phyloP scores from a whole-genome alignment of 2,797 vertebrate species.

The Australoheros facetus region DNA sequence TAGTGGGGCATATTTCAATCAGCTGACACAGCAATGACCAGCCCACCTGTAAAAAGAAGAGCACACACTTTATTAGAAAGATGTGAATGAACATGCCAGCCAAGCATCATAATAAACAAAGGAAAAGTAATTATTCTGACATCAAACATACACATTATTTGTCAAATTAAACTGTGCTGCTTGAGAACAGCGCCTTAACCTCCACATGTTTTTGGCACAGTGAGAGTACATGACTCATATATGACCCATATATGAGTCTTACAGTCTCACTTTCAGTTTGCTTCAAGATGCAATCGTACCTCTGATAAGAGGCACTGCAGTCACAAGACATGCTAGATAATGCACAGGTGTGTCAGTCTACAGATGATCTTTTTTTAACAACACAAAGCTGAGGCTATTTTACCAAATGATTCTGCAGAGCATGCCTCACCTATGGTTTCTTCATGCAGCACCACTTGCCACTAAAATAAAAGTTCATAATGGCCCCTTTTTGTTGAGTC shows the following conservation, averaged over 20 bases:
- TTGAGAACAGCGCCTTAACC: neutral
- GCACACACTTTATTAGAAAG: neutral
- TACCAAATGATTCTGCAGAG: neutral
- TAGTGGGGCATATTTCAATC: constrained; percentile 89
- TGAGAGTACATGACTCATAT: no score
- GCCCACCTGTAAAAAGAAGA: constrained; percentile 82
- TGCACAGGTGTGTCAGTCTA: neutral
- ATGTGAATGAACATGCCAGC: neutral
- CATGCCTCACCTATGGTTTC: neutral
- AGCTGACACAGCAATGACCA: constrained; percentile 93
- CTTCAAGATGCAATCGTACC: neutral
- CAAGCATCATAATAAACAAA: neutral
- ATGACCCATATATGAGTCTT: neutral
- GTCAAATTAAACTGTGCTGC: neutral
- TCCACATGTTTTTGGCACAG: no score
- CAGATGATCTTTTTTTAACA: neutral
- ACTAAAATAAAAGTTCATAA: neutral
- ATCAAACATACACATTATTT: neutral
- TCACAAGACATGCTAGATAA: constrained; percentile 16
- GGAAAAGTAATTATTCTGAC: neutral
- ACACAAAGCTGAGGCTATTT: neutral
- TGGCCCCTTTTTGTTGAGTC: neutral
- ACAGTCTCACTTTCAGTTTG: constrained; percentile 2
- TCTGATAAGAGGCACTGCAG: constrained; percentile 20
- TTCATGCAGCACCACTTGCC: neutral